Base-by-base conservation (phyloP, 2,888 invertebrate genomes). In the Ochropleura leucogaster region DNA sequence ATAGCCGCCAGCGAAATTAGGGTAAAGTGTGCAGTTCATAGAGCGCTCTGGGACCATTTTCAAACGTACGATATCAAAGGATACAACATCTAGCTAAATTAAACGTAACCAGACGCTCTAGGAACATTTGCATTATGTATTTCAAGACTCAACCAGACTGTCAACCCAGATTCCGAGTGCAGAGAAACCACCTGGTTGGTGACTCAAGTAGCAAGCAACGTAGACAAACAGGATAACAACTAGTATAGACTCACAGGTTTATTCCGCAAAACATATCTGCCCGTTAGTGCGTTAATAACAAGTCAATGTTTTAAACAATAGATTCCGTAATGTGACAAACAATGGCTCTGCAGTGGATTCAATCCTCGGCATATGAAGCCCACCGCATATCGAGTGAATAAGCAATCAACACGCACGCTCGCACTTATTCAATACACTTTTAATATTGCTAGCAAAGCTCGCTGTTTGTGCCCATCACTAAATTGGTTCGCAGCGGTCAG, bases 381-480 rank as follows among this genome's bases (percentile, higher is more conserved):
- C 62, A 20, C 64, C 55, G 46, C 67, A 40, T 68, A 70, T 70
- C 70, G 64, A 72, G n/a, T 75, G 70, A 82, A 70, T 72, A 72
- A 72, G 67, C 82, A 82, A 82, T 78, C 74, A 78, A 74, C 72
- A 62, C 46, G 53, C 55, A 55, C 66, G 62, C 68, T 62, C 42
- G 60, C 72, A 72, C 57, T 59, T 79, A 75, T 47, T 82, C 67
- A 78, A 77, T 82, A 73, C 55, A 79, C 53, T 72, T 72, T 75
- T 71, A 64, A 82, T 82, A 82, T 63, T 64, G 63, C 55, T 62
- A 77, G 71, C 73, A 65, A 73, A 73, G 73, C 77, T 47, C 49
- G 49, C 30, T 55, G 59, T 72, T 73, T 70, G 65, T 57, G 40
- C 55, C 57, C 51, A 69, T 82, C 72, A 72, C 63, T 72, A 72